phyloP scores from a whole-genome alignment of 2,888 invertebrate genomes.

The Neocrepidodera transversa region DNA sequence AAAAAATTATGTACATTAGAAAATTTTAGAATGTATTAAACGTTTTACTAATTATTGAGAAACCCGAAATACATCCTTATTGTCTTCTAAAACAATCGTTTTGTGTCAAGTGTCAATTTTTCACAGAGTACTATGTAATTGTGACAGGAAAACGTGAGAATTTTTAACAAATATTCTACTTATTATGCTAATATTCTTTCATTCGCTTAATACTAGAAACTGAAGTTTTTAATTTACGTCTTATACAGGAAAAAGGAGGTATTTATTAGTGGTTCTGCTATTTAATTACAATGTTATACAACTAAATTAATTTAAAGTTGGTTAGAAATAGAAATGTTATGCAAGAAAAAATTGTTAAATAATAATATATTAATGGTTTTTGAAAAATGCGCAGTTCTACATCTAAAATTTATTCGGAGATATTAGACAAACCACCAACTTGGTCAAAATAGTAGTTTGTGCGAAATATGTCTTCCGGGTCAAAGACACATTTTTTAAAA shows the following conservation, averaged over 20 bases:
- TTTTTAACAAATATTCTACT: slow-evolving; percentile 8
- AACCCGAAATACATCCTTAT: slow-evolving; percentile 11
- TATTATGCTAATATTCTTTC: slow-evolving; percentile 19
- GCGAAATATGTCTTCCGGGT: too few species aligned
- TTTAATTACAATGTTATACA: slow-evolving; percentile 4
- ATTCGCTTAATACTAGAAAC: background rate
- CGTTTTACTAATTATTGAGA: slow-evolving; percentile 14
- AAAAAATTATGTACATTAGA: background rate
- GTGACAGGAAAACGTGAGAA: slow-evolving; percentile 29
- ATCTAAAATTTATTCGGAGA: too few species aligned
- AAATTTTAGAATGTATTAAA: slow-evolving; percentile 7
- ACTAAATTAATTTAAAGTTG: background rate
- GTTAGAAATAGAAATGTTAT: too few species aligned
- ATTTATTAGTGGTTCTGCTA: background rate
- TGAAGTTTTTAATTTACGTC: slow-evolving; percentile 2
- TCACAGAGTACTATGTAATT: slow-evolving; percentile 20
- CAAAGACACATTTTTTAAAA: too few species aligned
- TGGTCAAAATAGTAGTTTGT: too few species aligned
- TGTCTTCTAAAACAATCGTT: slow-evolving; percentile 19
- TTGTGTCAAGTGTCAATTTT: background rate
- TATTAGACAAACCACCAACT: too few species aligned
- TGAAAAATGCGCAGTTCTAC: too few species aligned
- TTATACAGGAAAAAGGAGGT: slow-evolving; percentile 1
- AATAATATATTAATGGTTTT: too few species aligned
- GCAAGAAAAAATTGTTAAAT: too few species aligned